Evolutionary conservation across 2,888 invertebrate species (phyloP), one percentile per base, ranked within the genome.

Genomic region (Troides aeacus): DNA sequence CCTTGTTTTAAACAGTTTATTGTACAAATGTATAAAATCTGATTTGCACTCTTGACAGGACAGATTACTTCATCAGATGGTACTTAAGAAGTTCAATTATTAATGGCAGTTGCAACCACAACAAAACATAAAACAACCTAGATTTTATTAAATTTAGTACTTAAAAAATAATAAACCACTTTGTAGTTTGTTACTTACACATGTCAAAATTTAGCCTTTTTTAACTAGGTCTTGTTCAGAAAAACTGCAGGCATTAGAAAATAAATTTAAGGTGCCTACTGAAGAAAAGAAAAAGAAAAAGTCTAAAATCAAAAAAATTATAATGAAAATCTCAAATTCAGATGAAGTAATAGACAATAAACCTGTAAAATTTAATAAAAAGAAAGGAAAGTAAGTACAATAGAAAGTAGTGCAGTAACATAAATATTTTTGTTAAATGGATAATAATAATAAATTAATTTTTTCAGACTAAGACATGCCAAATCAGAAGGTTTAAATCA

Each of bases 201-300:
- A 42, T 12, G 8, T 42, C 8, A 42, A 42, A 0, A 42, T 46
- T 46, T 15, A 46, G 46, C 12, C 15, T 15, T 46, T n/a, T 71
- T 63, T 23, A 70, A 57, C 36, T 74, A 95, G 95, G 74, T 95
- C 95, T 1, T 95, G 95, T 80, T 95, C 94, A 1, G 94, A 94
- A 80, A 95, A 95, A 80, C 81, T 95, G 62, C 90, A 93, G 81
- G 92, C 90, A 76, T 77, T 93, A 69, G 92, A 93, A 81, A 85
- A 81, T 42, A 90, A 90, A 75, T 81, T 82, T 58, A 88, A 86
- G 70, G 89, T 86, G 80, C 83, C 73, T 24, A 89, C 88, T 76
- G 87, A 89, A 30, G 88, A 89, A 66, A 93, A 93, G 79, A 90
- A 90, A 76, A 93, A 92, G 77, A 93, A 92, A 75, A 93, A 92